A percentile compares a stretch with the other conserved stretches of the same genome.
phyloP scores from a whole-genome alignment of 2,888 invertebrate species.

The Meiosimyza decipiens region DNA sequence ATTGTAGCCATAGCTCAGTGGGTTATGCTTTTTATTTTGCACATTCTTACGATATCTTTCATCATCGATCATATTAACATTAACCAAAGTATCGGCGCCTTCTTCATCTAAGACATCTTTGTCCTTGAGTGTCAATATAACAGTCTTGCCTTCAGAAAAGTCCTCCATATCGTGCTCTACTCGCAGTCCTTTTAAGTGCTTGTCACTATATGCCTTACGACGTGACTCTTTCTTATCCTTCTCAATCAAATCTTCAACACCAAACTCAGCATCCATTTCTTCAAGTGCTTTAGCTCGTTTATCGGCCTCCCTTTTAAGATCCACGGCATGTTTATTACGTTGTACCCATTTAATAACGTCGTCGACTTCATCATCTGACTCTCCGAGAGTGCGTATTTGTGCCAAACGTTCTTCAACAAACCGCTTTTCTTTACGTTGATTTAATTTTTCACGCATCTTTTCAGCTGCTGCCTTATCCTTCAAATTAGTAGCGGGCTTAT shows the following conservation, averaged over 20 bases:
- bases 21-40: constrained; percentile 84
- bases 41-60: constrained; percentile 88
- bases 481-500: constrained; percentile 84
- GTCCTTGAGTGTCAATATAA: constrained; percentile 94
- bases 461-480: constrained; percentile 80
- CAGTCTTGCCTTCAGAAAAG: constrained; percentile 81
- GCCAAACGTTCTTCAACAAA: constrained; percentile 74
- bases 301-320: constrained; percentile 86
- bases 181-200: constrained; percentile 81
- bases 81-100: constrained; percentile 89
- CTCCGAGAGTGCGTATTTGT: constrained; percentile 81
- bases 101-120: constrained; percentile 89
- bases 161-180: constrained; percentile 84
- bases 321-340: constrained; percentile 79
- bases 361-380: constrained; percentile 80
- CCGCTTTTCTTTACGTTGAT: constrained; percentile 80
- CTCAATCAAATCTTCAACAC: constrained; percentile 85
- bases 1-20: constrained; percentile 84
- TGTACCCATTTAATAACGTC: constrained; percentile 85
- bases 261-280: constrained; percentile 95
- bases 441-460: constrained; percentile 83
- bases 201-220: constrained; percentile 74
- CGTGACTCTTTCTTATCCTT: constrained; percentile 75
- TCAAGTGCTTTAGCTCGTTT: constrained; percentile 90
- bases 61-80: constrained; percentile 88